Base-by-base conservation (phyloP, 2,113 vertebrate species). In the Sterna hirundo region DNA sequence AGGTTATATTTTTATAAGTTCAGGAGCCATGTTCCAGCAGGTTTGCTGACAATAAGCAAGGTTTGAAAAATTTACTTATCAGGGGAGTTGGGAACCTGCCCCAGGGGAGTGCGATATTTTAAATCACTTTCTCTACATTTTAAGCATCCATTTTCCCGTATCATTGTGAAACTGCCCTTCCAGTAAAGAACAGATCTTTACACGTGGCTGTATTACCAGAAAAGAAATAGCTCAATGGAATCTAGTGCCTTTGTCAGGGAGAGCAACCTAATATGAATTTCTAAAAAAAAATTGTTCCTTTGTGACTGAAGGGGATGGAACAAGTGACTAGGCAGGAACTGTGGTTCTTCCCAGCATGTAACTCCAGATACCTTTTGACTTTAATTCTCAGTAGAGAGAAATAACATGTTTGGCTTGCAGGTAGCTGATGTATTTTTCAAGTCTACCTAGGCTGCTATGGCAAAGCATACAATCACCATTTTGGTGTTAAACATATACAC, bases 41-140 rank as follows among this genome's bases (percentile, higher is more conserved):
- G 69, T 80, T 68, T 88, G 65, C 78, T 95, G 82, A 96, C 83
- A 96, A 70, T 66, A 93, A 91, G 38, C 22, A 77, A 84, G 36
- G 58, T 88, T 57, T 72, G 40, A 91, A 92, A 95, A 69, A 61
- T 26, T 20, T 38, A 65, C 27, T 80, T 84, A 64, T 20, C 55
- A 64, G 19, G 34, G n/a, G 30, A 92, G 13, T 16, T 90, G 66
- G 61, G 80, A 88, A 79, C 75, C 62, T 94, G 79, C 78, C 68
- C 30, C 58, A 20, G 30, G 34, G 84, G 32, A 86, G 15, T 19
- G 23, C 60, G 93, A 51, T 47, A 52, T 58, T 92, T 93, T 23
- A 77, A 83, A 84, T 40, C 1, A 34, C 72, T 92, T 95, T 95
- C 57, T 84, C 29, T 58, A 6, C 3, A 4, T 87, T 94, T 79